Percentiles rank a stretch among this genome's conserved stretches.
These are phyloP conservation scores for Allolobophora icterica DNA, from an alignment of 2,888 invertebrate genomes.

Conservation along the genomic window DNA sequence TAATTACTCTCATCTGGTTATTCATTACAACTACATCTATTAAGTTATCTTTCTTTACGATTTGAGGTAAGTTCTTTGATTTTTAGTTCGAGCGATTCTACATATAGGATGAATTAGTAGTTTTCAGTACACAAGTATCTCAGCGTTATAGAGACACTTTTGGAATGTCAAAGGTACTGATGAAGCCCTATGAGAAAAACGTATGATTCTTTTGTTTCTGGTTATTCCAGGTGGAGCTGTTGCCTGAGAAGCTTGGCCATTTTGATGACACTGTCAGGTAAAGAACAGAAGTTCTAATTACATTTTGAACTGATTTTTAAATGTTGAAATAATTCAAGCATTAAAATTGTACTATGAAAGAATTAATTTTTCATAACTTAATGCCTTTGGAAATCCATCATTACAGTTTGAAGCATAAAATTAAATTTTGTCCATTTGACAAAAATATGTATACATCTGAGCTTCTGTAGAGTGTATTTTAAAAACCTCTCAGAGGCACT, in stretches of 20 bases:
- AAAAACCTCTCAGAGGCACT: no score
- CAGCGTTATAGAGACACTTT: neutral
- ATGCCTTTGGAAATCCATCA: neutral
- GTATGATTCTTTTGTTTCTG: neutral
- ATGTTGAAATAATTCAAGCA: neutral
- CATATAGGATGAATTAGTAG: neutral
- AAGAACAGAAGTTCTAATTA: neutral
- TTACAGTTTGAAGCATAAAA: neutral
- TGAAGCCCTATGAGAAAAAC: neutral
- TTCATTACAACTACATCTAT: no score
- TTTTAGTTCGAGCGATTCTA: no score
- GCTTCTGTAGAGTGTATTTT: no score
- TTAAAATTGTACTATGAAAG: neutral
- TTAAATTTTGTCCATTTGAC: neutral
- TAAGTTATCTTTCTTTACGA: no score
- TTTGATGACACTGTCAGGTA: constrained; percentile 12
- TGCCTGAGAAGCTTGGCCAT: neutral
- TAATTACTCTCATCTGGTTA: no score
- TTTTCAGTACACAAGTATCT: neutral
- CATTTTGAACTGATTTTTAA: neutral
- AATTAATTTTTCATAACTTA: neutral
- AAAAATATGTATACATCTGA: neutral
- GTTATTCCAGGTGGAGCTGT: neutral
- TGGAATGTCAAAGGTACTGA: neutral
- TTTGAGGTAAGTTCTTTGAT: no score